Evolutionary conservation across 2,113 vertebrate genomes (phyloP).

Genomic region (Xerus inauris): DNA sequence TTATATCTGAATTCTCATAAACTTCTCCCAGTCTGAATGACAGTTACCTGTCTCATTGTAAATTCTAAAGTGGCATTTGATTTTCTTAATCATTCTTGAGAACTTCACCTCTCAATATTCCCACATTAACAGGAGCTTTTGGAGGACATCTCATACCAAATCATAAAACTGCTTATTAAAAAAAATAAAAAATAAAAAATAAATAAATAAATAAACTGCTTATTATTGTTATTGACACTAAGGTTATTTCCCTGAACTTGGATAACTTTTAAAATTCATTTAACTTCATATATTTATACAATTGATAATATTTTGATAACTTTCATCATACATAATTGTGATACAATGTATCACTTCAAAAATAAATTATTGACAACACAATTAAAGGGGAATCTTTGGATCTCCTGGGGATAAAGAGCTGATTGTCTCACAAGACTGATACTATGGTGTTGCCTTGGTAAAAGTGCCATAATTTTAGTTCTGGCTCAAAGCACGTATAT

Average conservation of each 20-base stretch:
- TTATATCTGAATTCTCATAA: not conserved
- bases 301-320: not conserved
- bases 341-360: not conserved
- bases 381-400: not conserved
- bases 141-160: too few species aligned
- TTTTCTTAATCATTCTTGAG: too few species aligned
- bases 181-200: too few species aligned
- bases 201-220: too few species aligned
- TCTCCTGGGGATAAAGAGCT: not conserved
- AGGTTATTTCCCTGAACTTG: not conserved
- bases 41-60: too few species aligned
- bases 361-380: not conserved
- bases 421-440: not conserved
- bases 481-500: not conserved
- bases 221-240: not conserved
- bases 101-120: too few species aligned
- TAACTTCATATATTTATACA: not conserved
- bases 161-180: not conserved
- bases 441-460: not conserved
- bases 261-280: not conserved
- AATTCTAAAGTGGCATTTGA: too few species aligned
- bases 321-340: not conserved
- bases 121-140: too few species aligned
- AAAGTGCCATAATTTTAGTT: not conserved
- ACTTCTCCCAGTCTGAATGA: too few species aligned